phyloP scores from a whole-genome alignment of 2,888 invertebrate genomes.

The Physocephala rufipes region DNA sequence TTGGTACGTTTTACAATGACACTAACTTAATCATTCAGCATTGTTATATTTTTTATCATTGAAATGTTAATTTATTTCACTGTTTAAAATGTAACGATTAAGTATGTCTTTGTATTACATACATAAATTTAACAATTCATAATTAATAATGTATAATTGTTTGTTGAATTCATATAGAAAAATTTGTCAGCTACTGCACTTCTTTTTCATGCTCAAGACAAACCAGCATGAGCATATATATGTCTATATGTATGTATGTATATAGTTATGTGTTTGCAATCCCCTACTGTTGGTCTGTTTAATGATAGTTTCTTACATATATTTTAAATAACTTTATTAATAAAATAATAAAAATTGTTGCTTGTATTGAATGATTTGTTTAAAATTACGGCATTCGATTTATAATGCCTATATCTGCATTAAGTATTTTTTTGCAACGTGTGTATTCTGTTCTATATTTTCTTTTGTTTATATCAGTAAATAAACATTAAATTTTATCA shows the following conservation, averaged over 20 bases:
- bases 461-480: slow-evolving; percentile 26
- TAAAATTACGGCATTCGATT: background rate
- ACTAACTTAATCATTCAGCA: slow-evolving; percentile 52
- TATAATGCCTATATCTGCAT: too few species aligned
- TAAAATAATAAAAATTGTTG: background rate
- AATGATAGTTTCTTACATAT: slow-evolving; percentile 23
- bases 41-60: slow-evolving; percentile 55
- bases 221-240: slow-evolving; percentile 7
- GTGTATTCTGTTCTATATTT: slow-evolving; percentile 5
- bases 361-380: slow-evolving; percentile 1
- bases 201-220: background rate
- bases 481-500: background rate
- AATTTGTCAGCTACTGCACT: slow-evolving; percentile 4
- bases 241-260: slow-evolving; percentile 24
- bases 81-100: slow-evolving; percentile 48
- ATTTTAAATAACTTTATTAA: background rate
- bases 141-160: slow-evolving; percentile 23
- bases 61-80: slow-evolving; percentile 57
- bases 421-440: slow-evolving; percentile 24
- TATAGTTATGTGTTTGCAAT: slow-evolving; percentile 5
- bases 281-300: background rate
- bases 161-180: slow-evolving; percentile 45
- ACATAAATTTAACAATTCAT: slow-evolving; percentile 26
- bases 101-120: slow-evolving; percentile 45
- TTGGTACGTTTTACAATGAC: slow-evolving; percentile 46